Base-by-base conservation (phyloP, 2,113 vertebrate species). In the Oncorhynchus clarkii region DNA sequence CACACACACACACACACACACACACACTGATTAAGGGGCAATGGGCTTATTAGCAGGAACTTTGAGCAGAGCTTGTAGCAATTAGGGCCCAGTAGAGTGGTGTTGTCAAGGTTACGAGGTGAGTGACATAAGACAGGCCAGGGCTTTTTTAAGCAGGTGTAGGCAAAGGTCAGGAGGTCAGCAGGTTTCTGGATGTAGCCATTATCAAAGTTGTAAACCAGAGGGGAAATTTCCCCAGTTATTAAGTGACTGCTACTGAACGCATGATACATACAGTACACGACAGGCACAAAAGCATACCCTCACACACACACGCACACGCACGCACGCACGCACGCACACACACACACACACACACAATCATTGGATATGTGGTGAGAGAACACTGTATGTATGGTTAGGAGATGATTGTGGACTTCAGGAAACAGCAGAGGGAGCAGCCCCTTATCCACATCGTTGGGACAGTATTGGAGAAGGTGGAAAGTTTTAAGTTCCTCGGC, bases 71-170 rank as follows among this genome's bases (percentile, higher is more conserved):
- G 80, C 84, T 84, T 80, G 88, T 67, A 73, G 85, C 82, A 88
- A 91, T 93, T 91, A 88, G 89, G 89, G 45, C 88, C 76, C 65
- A n/a, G 39, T 66, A 22, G 24, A 73, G 82, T 72, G 82, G 85
- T 86, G 88, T 88, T 89, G 92, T 91, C 91, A 87, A 78, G 72
- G 85, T 93, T 91, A 91, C 39, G 88, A 93, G 91, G 93, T 92
- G 93, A 88, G 82, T 92, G 93, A 93, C 84, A 88, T 78, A 89
- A 89, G 85, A 88, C 91, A 92, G 91, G 83, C 74, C 85, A 76
- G 67, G 80, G 73, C 80, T 67, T 62, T 54, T 62, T 24, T 80
- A 74, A 89, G 88, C 91, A 91, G 91, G 92, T 92, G 90, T 88
- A 91, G 82, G 84, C 71, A 86, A 83, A 89, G 90, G 88, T 91